Percentiles rank a stretch among this genome's conserved stretches.
phyloP scores from a whole-genome alignment of 92 coral and sea anemone species.

The Bergia puertoricense region DNA sequence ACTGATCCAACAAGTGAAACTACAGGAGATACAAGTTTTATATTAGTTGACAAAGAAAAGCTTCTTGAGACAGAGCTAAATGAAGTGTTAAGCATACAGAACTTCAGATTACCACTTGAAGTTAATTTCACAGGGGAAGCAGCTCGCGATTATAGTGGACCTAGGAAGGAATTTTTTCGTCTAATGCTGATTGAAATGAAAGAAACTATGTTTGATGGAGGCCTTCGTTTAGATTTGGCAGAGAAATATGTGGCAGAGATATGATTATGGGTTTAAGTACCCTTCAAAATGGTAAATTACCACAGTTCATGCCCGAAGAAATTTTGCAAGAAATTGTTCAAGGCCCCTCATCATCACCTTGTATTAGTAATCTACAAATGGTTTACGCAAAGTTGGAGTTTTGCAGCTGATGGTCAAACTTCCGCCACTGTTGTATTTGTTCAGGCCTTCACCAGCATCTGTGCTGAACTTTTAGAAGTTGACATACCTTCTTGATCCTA shows the following conservation, averaged over 20 bases:
- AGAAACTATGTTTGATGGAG: conserved; percentile 58
- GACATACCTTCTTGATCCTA: conserved; percentile 33
- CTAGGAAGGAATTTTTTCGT: conserved; percentile 36
- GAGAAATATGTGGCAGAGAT: conserved; percentile 48
- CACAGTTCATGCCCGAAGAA: conserved; percentile 50
- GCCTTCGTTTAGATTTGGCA: conserved; percentile 47
- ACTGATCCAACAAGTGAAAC: conserved; percentile 44
- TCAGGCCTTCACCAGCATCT: conserved; percentile 43
- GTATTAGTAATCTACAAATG: conserved; percentile 46
- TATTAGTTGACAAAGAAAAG: conserved; percentile 52
- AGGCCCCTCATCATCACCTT: conserved; percentile 50
- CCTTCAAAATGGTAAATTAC: conserved; percentile 42
- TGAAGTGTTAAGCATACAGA: conserved; percentile 32
- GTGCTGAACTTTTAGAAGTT: conserved; percentile 37
- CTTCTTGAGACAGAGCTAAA: conserved; percentile 34
- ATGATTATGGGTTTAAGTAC: conserved; percentile 48
- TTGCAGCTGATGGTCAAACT: conserved; percentile 48
- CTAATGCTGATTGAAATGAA: conserved; percentile 57
- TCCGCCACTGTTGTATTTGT: conserved; percentile 46
- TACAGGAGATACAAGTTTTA: conserved; percentile 50
- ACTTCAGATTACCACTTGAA: conserved; percentile 51
- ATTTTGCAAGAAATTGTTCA: conserved; percentile 46
- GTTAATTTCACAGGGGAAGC: conserved; percentile 52
- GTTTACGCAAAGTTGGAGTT: conserved; percentile 47
- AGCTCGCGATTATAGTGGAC: conserved; percentile 46